phyloP scores from a whole-genome alignment of 2,888 invertebrate species.

The Pasiphila rectangulata region DNA sequence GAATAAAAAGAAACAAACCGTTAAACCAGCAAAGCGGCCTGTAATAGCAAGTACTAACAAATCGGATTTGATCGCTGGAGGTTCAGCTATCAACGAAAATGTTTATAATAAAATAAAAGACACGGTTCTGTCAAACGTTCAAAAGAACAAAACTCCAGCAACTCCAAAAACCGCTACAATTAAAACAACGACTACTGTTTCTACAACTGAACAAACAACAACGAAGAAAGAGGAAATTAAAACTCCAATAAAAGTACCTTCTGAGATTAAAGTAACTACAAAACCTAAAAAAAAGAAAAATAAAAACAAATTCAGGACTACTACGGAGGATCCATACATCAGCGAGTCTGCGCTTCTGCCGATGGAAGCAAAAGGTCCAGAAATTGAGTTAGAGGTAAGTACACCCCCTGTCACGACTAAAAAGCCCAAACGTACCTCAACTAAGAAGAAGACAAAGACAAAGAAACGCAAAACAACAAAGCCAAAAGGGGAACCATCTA shows the following conservation, averaged over 20 bases:
- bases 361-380: conserved; percentile 73
- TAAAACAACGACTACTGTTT: conserved; percentile 40
- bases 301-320: conserved; percentile 56
- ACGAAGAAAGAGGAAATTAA: conserved; percentile 55
- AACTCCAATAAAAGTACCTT: conserved; percentile 45
- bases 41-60: conserved; percentile 72
- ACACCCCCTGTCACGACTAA: conserved; percentile 72
- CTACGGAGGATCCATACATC: conserved; percentile 49
- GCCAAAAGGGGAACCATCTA: conserved; percentile 52
- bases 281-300: conserved; percentile 72
- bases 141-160: conserved; percentile 70
- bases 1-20: conserved; percentile 63
- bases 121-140: conserved; percentile 78
- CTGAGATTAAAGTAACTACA: conserved; percentile 47
- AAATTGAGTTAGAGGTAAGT: conserved; percentile 74
- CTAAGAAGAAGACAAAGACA: conserved; percentile 79
- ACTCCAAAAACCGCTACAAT: conserved; percentile 46
- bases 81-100: conserved; percentile 74
- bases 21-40: conserved; percentile 58
- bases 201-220: conserved; percentile 49
- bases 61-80: conserved; percentile 70
- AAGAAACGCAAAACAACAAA: conserved; percentile 81
- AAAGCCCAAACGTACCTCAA: conserved; percentile 67
- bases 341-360: conserved; percentile 68
- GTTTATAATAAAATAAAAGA: conserved; percentile 83